Base-by-base conservation (phyloP, 1,140 invertebrate genomes). In the Scaptomyza montana region DNA sequence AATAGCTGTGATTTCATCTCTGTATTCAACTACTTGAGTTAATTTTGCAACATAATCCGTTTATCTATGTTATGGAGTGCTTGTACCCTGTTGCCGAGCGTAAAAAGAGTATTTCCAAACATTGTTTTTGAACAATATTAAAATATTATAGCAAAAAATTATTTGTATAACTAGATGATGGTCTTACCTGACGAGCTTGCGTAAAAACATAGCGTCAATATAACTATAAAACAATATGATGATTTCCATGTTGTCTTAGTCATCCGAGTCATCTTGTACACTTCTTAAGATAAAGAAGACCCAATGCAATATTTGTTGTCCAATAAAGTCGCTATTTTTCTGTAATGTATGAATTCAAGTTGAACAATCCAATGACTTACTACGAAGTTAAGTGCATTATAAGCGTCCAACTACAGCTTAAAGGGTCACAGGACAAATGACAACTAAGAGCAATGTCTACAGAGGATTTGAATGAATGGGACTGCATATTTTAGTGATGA, bases 121-220 rank as follows among this genome's bases (percentile, higher is more conserved):
- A 33, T 5, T 0, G 7, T 33, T 33, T 7, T 33, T 7, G 5
- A 1, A 25, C 21, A 4, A 25, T 25, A 25, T 25, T 25, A 25
- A 33, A 33, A 33, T 7, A 6, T 6, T 33, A 33, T 6, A 7
- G 30, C 7, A 6, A 33, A 6, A 33, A 6, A 33, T 33, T 4
- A 6, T 33, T 33, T 4, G 5, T 33, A 33, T 33, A 6, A 33
- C 1, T 4, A 33, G 5, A 33, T 33, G 5, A 33, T 33, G 5
- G 7, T 43, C 55, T 41, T 60, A 72, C 69, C 69, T 67, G 69
- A 60, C 5, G 49, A n/a, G 41, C 12, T 59, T 19, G 49, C 28
- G 25, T 30, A 39, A 53, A 28, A 21, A n/a, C 21, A 67, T 0
- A 60, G 49, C 2, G 16, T 54, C 8, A 49, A 39, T 10, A 46